These are phyloP conservation scores for Lasioglossum zephyrum DNA, from an alignment of 2,888 invertebrate species.

Conservation along the genomic window DNA sequence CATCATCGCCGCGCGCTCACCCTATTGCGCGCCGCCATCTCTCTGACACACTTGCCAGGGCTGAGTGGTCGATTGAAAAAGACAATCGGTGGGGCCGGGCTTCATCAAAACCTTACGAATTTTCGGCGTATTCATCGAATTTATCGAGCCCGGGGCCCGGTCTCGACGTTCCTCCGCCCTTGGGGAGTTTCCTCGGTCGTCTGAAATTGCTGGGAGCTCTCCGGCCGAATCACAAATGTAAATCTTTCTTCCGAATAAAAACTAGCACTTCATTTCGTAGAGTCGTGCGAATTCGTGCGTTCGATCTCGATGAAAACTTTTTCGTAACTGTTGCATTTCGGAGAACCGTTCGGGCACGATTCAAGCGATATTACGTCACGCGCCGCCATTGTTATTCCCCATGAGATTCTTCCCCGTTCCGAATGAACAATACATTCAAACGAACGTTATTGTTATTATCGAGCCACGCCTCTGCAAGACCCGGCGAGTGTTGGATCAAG, in stretches of 20 bases:
- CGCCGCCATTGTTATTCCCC: background rate
- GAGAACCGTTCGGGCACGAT: background rate
- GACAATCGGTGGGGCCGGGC: conserved; percentile 51
- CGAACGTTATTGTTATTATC: background rate
- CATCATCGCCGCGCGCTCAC: conserved; percentile 69
- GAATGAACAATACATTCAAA: conserved; percentile 1
- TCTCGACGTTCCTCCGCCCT: background rate
- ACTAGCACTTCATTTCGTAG: background rate
- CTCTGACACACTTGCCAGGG: conserved; percentile 46
- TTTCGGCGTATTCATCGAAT: conserved; percentile 10
- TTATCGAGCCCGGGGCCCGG: background rate
- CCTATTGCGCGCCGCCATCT: conserved; percentile 38
- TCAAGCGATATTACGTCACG: background rate
- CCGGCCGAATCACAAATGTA: too few species aligned
- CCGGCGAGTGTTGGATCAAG: background rate
- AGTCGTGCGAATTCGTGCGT: background rate
- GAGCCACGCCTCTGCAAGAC: background rate
- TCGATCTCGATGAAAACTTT: background rate
- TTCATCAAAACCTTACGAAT: conserved; percentile 55
- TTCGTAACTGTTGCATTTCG: background rate
- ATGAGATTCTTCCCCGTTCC: background rate
- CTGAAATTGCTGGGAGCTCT: background rate
- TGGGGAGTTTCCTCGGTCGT: background rate
- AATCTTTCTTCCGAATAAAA: background rate
- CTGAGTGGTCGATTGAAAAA: conserved; percentile 55